A percentile compares a stretch with the other conserved stretches of the same genome.
phyloP scores from a whole-genome alignment of 2,113 vertebrate species.

The Bambusicola thoracicus region DNA sequence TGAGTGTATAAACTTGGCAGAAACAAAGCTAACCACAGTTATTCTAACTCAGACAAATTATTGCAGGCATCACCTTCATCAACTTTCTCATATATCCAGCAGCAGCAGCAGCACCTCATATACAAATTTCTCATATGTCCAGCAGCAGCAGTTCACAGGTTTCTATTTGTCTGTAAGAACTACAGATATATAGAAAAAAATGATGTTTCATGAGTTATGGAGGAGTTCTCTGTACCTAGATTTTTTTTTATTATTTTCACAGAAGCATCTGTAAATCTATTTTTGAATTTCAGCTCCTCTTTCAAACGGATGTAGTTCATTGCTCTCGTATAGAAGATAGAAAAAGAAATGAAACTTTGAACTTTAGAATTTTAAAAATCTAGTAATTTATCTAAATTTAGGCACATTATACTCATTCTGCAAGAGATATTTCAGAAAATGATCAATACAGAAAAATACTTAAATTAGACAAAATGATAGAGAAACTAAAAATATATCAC shows the following conservation, averaged over 20 bases:
- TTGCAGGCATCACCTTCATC: not conserved
- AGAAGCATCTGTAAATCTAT: conserved; percentile 11
- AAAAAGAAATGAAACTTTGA: not conserved
- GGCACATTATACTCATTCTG: not conserved
- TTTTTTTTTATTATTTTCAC: not conserved
- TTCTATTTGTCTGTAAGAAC: not conserved
- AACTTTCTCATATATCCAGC: not conserved
- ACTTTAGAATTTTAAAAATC: conserved; percentile 7
- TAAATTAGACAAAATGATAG: not conserved
- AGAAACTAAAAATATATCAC: conserved; percentile 13
- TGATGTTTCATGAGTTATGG: not conserved
- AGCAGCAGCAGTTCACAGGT: not conserved
- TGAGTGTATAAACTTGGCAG: not conserved
- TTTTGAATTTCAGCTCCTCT: not conserved
- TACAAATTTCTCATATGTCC: too few relatives aligned
- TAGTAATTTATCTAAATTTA: not conserved
- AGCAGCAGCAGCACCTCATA: not conserved
- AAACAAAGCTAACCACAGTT: not conserved
- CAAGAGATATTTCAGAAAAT: not conserved
- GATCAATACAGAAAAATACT: not conserved
- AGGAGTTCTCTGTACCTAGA: not conserved
- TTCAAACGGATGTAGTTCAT: not conserved
- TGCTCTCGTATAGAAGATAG: not conserved
- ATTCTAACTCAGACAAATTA: not conserved
- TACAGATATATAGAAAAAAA: not conserved